Conservation (phyloP, 2,888 invertebrate species). For the Lochmaea crataegi region DNA sequence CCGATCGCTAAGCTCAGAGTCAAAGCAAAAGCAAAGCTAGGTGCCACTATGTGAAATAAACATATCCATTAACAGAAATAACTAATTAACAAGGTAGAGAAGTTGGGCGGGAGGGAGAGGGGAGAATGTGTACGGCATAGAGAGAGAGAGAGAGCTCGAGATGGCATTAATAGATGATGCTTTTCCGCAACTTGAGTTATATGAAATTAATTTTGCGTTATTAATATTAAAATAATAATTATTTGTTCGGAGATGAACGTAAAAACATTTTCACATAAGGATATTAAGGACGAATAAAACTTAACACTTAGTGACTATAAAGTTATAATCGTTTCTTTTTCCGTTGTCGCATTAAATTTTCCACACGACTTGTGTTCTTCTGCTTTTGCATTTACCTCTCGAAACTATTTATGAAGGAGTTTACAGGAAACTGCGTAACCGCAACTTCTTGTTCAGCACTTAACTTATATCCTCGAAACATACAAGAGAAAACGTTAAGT, state of each 20-base stretch:
- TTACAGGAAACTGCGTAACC: conserved; percentile 30
- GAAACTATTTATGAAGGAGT: conserved; percentile 26
- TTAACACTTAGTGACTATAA: neutral
- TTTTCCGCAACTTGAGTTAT: conserved; percentile 42
- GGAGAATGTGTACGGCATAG: too few relatives aligned
- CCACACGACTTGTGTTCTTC: neutral
- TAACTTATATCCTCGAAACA: conserved; percentile 14
- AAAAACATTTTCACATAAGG: neutral
- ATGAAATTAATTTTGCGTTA: conserved; percentile 47
- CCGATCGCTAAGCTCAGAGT: conserved; percentile 23
- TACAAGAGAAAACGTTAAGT: conserved; percentile 43
- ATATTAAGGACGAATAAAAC: neutral
- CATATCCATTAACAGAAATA: conserved; percentile 52
- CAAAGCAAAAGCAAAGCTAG: conserved; percentile 41
- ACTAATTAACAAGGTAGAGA: conserved; percentile 50
- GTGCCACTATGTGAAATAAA: conserved; percentile 48
- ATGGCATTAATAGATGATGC: conserved; percentile 46
- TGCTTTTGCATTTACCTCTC: conserved; percentile 5
- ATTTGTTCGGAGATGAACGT: conserved; percentile 39
- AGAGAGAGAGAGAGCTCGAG: conserved; percentile 24
- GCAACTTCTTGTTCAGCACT: conserved; percentile 33
- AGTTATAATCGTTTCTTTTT: conserved; percentile 12
- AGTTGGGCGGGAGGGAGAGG: conserved; percentile 15
- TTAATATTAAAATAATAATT: conserved; percentile 50
- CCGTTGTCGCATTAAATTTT: conserved; percentile 2